Evolutionary conservation across 2,888 invertebrate genomes (phyloP).

Genomic region (Hypsopygia costalis): DNA sequence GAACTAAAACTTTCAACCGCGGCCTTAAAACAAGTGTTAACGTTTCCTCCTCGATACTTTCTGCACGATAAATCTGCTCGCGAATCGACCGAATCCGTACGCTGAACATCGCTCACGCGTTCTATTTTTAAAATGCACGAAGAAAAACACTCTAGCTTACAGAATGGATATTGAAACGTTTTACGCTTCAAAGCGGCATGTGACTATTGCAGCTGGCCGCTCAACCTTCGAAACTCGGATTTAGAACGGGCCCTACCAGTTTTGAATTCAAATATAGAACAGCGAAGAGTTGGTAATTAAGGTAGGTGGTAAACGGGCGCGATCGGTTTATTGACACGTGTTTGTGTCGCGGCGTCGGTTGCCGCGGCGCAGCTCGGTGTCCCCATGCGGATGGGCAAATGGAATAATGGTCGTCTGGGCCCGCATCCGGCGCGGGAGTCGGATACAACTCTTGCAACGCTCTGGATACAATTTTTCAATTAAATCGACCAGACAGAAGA

Average conservation of each 20-base stretch:
- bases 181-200: slow-evolving; percentile 26
- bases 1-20: slow-evolving; percentile 67
- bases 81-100: slow-evolving; percentile 63
- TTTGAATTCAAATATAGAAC: slow-evolving; percentile 57
- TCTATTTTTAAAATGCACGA: slow-evolving; percentile 61
- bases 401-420: slow-evolving; percentile 79
- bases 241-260: slow-evolving; percentile 53
- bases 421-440: slow-evolving; percentile 77
- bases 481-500: slow-evolving; percentile 78
- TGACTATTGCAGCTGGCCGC: slow-evolving; percentile 31
- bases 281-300: slow-evolving; percentile 46
- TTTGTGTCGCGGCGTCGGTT: slow-evolving; percentile 28
- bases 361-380: slow-evolving; percentile 32
- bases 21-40: slow-evolving; percentile 67
- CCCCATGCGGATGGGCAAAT: slow-evolving; percentile 79
- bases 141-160: slow-evolving; percentile 55
- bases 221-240: slow-evolving; percentile 25
- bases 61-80: slow-evolving; percentile 67
- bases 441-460: slow-evolving; percentile 77
- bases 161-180: slow-evolving; percentile 44
- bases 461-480: slow-evolving; percentile 80
- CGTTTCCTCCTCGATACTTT: slow-evolving; percentile 54
- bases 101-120: slow-evolving; percentile 55
- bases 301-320: slow-evolving; percentile 30
- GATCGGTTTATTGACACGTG: slow-evolving; percentile 72